A percentile compares a stretch with the other conserved stretches of the same genome.
These are phyloP conservation scores for Ascaphus truei DNA, from an alignment of 2,113 vertebrate species.

Conservation along the genomic window DNA sequence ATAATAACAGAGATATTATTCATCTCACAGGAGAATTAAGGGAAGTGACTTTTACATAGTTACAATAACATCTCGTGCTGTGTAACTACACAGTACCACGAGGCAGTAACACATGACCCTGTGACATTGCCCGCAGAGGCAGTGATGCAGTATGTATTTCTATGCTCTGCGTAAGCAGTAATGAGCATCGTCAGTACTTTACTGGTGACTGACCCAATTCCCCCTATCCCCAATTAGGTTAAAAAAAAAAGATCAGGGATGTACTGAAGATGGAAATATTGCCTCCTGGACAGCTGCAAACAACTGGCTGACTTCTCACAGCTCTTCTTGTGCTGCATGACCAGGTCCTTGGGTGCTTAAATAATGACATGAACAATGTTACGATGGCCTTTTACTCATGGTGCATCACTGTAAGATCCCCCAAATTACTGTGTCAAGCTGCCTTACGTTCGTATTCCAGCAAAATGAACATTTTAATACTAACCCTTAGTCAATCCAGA, in stretches of 20 bases:
- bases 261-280: neutral
- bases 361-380: too few relatives aligned
- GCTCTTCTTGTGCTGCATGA: neutral
- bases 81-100: constrained; percentile 10
- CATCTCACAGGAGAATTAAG: neutral
- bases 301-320: neutral
- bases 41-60: too few relatives aligned
- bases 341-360: too few relatives aligned
- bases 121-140: constrained; percentile 18
- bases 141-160: constrained; percentile 8
- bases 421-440: too few relatives aligned
- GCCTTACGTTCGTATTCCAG: too few relatives aligned
- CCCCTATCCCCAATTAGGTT: neutral
- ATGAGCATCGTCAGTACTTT: constrained; percentile 19
- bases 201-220: neutral
- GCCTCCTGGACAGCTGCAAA: neutral
- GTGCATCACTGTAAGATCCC: too few relatives aligned
- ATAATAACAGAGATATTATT: neutral
- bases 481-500: too few relatives aligned
- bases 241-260: neutral
- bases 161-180: constrained; percentile 7
- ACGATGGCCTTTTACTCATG: too few relatives aligned
- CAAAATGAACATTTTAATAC: too few relatives aligned
- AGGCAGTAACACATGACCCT: constrained; percentile 23
- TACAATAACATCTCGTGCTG: constrained; percentile 16